Conservation (phyloP, 2,888 invertebrate genomes). For the Drosophila flavopinicola region DNA sequence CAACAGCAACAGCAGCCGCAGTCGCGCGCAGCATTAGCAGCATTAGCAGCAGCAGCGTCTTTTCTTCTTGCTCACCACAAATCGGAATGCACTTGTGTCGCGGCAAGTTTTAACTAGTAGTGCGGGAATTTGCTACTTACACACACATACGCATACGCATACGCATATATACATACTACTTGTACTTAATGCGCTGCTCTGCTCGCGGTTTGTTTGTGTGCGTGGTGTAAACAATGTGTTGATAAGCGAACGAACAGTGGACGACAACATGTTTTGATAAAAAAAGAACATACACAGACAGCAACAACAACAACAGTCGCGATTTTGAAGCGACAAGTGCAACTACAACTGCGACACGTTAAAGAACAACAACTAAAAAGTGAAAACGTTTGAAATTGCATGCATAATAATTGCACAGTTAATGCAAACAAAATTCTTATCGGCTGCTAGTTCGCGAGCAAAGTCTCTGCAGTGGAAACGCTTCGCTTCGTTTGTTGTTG, state of each 20-base stretch:
- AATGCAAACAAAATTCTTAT: slow-evolving; percentile 17
- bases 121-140: slow-evolving; percentile 12
- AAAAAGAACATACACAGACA: slow-evolving; percentile 20
- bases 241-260: slow-evolving; percentile 49
- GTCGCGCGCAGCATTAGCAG: slow-evolving; percentile 2
- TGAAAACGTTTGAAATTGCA: slow-evolving; percentile 13
- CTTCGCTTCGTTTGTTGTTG: slow-evolving; percentile 23
- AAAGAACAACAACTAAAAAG: slow-evolving; percentile 15
- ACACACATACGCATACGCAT: slow-evolving; percentile 7
- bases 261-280: slow-evolving; percentile 40
- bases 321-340: slow-evolving; percentile 19
- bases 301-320: slow-evolving; percentile 17
- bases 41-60: slow-evolving; percentile 21
- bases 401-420: slow-evolving; percentile 9
- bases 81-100: slow-evolving; percentile 17
- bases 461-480: slow-evolving; percentile 6
- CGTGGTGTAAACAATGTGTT: slow-evolving; percentile 35
- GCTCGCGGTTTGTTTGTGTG: slow-evolving; percentile 12
- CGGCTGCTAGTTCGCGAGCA: background rate
- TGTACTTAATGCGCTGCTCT: slow-evolving; percentile 14
- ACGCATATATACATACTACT: background rate
- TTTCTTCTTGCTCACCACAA: slow-evolving; percentile 9
- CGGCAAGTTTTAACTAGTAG: slow-evolving; percentile 11
- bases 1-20: slow-evolving; percentile 14
- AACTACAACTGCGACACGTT: slow-evolving; percentile 9